Conservation (phyloP, 1,140 invertebrate genomes). For the Trachymyrmex septentrionalis region DNA sequence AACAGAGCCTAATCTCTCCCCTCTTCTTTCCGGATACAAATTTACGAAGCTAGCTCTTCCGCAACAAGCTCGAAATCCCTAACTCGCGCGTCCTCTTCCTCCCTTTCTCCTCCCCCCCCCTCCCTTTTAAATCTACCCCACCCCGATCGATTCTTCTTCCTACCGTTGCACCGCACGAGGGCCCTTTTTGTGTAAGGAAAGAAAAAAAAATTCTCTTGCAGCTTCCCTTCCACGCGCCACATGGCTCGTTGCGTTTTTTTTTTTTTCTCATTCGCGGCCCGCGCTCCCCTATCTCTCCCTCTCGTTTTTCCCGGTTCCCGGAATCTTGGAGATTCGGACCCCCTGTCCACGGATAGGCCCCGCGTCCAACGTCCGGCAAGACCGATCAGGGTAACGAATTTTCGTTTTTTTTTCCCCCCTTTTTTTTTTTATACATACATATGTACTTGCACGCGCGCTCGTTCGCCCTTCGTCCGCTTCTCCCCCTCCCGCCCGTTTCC, state of each 20-base stretch:
- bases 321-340: constrained; percentile 71
- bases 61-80: constrained; percentile 48
- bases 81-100: constrained; percentile 70
- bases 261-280: constrained; percentile 73
- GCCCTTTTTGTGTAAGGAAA: constrained; percentile 48
- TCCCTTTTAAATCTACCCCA: constrained; percentile 62
- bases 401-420: background rate
- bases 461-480: background rate
- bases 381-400: constrained; percentile 58
- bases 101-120: constrained; percentile 40
- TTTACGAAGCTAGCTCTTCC: constrained; percentile 40
- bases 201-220: constrained; percentile 62
- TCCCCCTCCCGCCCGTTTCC: constrained; percentile 42
- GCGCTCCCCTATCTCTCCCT: constrained; percentile 69
- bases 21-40: constrained; percentile 61
- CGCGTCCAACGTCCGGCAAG: constrained; percentile 82
- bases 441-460: background rate
- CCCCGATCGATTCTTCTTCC: constrained; percentile 60
- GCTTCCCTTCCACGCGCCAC: constrained; percentile 82
- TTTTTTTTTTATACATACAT: constrained; percentile 16
- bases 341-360: constrained; percentile 74
- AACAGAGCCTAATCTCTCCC: background rate
- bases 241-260: constrained; percentile 80
- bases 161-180: constrained; percentile 67
- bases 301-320: constrained; percentile 51